Percentiles rank a stretch among this genome's conserved stretches.
phyloP scores from a whole-genome alignment of 2,888 invertebrate genomes.

The Drosophila planitibia region DNA sequence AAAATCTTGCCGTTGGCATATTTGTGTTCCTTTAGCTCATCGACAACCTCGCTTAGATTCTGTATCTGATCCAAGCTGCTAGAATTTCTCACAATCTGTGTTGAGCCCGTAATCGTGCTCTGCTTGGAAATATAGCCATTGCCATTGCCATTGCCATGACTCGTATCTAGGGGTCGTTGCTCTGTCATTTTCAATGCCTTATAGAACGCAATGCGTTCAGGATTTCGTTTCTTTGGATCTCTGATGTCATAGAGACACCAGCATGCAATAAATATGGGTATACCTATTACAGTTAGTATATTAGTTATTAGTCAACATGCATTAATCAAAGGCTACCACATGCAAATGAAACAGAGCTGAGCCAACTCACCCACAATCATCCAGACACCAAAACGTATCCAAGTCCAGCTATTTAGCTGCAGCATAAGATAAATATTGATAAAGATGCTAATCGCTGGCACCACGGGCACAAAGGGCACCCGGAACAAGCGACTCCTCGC shows the following conservation, averaged over 20 bases:
- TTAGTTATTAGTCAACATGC: conserved; percentile 53
- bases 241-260: conserved; percentile 79
- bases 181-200: conserved; percentile 46
- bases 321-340: conserved; percentile 53
- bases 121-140: conserved; percentile 46
- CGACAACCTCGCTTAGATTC: conserved; percentile 75
- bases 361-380: conserved; percentile 89
- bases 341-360: conserved; percentile 24
- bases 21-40: conserved; percentile 77
- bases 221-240: conserved; percentile 71
- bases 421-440: conserved; percentile 94
- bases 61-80: conserved; percentile 81
- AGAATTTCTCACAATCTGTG: conserved; percentile 53
- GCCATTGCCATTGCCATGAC: conserved; percentile 8
- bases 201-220: conserved; percentile 67
- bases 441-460: conserved; percentile 93
- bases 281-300: conserved; percentile 72
- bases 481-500: conserved; percentile 84
- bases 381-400: conserved; percentile 94
- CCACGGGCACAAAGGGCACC: conserved; percentile 93
- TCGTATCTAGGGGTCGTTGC: neutral
- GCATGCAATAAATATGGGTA: conserved; percentile 82
- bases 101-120: conserved; percentile 48
- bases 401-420: conserved; percentile 91
- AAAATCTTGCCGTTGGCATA: conserved; percentile 82